Evolutionary conservation across 2,797 vertebrate genomes (phyloP), one percentile per base, ranked within the genome.

Genomic region (Tokudaia muenninki): DNA sequence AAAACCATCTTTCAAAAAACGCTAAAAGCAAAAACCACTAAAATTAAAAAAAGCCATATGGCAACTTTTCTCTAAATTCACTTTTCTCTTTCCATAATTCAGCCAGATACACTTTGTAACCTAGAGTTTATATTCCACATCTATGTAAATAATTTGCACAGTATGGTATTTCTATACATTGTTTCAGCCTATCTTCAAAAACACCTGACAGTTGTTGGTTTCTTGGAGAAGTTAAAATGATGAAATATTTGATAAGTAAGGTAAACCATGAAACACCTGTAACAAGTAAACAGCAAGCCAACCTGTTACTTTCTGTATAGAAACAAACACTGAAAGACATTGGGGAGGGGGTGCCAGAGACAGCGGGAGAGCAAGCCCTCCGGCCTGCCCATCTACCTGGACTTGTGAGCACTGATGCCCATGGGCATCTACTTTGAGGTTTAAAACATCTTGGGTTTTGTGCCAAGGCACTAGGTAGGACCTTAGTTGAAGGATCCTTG

Each of bases 221-320:
- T 97, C 70, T 74, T 93, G 55, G 55, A 34, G 29, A 94, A 93
- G 65, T 81, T 88, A 95, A 96, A 97, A 95, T 74, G 90, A 96
- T 94, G 72, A 37, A 95, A 84, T 52, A n/a, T n/a, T 94, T 65
- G 72, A 4, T 61, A 89, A 84, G 50, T 61, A 89, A 84, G 50
- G 13, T 26, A 67, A 90, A 92, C 91, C 52, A 31, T 47, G 5
- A 92, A 90, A 95, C 12, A 52, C 1, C 29, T 41, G 59, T 75
- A 94, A 79, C 9, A 55, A 89, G 16, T 78, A 90, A 79, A 74
- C 3, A 87, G 21, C 21, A 87, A 96, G 63, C 50, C 93, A 95
- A 89, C 2, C 22, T 70, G 21, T 13, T 77, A 93, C 81, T 96
- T 92, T 95, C 81, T 59, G n/a, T 50, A 61, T 72, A 81, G 81